Evolutionary conservation across 1,140 invertebrate genomes (phyloP).

Genomic region (Zeugodacus cucurbitae): DNA sequence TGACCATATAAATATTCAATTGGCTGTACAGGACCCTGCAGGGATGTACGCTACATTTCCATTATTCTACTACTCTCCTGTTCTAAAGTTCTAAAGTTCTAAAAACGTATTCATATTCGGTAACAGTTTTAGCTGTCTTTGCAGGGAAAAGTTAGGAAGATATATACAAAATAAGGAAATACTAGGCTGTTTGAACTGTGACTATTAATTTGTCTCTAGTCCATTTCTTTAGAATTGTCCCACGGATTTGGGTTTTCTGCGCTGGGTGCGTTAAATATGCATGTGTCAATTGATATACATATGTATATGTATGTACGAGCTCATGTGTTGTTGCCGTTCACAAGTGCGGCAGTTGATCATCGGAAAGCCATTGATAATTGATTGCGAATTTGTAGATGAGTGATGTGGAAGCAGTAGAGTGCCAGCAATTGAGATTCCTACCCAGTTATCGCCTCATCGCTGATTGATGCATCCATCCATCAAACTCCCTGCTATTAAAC

Average conservation of each 20-base stretch:
- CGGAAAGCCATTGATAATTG: background rate
- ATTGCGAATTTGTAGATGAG: slow-evolving; percentile 2
- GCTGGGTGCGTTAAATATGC: no score
- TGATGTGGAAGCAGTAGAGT: background rate
- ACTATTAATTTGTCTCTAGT: no score
- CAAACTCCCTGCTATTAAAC: background rate
- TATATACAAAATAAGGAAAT: no score
- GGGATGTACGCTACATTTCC: background rate
- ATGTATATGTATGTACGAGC: background rate
- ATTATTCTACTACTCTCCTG: background rate
- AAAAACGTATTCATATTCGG: no score
- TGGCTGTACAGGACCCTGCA: background rate
- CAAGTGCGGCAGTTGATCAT: background rate
- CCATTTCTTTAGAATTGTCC: no score
- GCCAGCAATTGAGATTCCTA: background rate
- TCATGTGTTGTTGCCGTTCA: background rate
- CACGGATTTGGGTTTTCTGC: no score
- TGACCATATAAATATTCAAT: background rate
- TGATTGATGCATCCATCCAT: slow-evolving; percentile 24
- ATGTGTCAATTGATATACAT: background rate
- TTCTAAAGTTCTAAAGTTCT: no score
- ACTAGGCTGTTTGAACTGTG: no score
- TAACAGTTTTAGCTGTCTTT: no score
- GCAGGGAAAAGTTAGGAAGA: no score
- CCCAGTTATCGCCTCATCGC: slow-evolving; percentile 6